Base-by-base conservation (phyloP, 92 coral and sea anemone genomes). In the Epizoanthus ramosus region DNA sequence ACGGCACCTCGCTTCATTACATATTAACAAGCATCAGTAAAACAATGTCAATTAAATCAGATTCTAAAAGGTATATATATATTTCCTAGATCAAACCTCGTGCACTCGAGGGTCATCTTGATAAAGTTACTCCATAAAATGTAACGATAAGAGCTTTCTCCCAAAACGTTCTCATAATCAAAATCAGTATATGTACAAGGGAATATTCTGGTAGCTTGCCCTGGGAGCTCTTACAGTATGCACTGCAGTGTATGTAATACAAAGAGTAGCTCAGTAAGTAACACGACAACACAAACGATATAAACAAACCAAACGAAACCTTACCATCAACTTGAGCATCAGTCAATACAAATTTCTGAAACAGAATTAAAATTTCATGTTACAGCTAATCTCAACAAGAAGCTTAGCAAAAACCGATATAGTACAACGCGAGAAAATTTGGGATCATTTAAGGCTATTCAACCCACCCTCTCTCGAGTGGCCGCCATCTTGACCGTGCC, bases 301-400 rank as follows among this genome's bases (percentile, higher is more conserved):
- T 19, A 82, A 87, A 83, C 63, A 19, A 88, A 57, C 3, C 15
- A 53, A 87, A 39, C 47, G 43, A 89, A 80, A 63, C 84, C 98
- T 80, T 80, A 95, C 98, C 98, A 58, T 95, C 98, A 81, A 89
- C 88, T 69, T 95, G 98, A 58, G 97, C 89, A 77, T 94, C 98
- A 60, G 98, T 95, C 57, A 95, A 86, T 69, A 95, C 87, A 80
- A 94, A 93, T 69, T 89, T 91, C 98, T 95, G 87, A 22, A 94
- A 86, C 66, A 86, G 68, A 94, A 84, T 57, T n/a, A 31, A 82
- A 81, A 76, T 33, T 28, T 77, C 71, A 77, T 39, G 71, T 77
- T 77, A 77, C 70, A 76, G n/a, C 69, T 59, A 37, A 65, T 52
- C 47, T 35, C 45, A 12, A 33, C 39, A 75, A 56, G 45, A 75